Evolutionary conservation across 2,888 invertebrate species (phyloP), one percentile per base, ranked within the genome.

Genomic region (Odontomyia ornata): DNA sequence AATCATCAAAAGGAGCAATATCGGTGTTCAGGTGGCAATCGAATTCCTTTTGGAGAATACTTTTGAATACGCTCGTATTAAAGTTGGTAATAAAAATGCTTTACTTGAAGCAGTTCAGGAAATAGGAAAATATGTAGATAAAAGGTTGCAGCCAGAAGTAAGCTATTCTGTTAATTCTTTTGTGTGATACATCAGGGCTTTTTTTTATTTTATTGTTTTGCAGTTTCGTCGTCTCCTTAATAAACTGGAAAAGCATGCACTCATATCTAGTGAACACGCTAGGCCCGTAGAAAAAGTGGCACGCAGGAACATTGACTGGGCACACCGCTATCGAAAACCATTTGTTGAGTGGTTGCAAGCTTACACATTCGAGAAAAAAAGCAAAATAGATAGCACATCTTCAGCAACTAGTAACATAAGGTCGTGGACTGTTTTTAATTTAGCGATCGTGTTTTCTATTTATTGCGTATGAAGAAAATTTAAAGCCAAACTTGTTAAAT

Each of bases 151-250:
- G 7, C 5, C 18, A 1, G 30, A 28, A 15, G 64, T 64, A 30
- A 27, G 64, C 28, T n/a, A n/a, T 56, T 7, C 7, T 56, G 15
- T 5, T 5, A 56, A 11, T 56, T n/a, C 5, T 56, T 56, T 5
- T 5, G n/a, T n/a, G n/a, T n/a, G n/a, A n/a, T n/a, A n/a, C n/a
- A n/a, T n/a, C 21, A 13, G 4, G 3, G 25, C 13, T 60, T 15
- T 64, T 64, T 64, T 1, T 15, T 23, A 9, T 28, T 64, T 64
- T 64, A 15, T 64, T 15, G 11, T 21, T 1, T 30, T 64, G 7
- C 64, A 64, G 64, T 64, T 64, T 30, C n/a, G 28, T 11, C 64
- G 64, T n/a, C 64, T 64, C 9, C 30, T 64, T 21, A 64, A 27
- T 3, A 64, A 64, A 64, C 15, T 64, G 5, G n/a, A 64, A 64